Evolutionary conservation across 1,140 invertebrate genomes (phyloP), one percentile per base, ranked within the genome.

Genomic region (Augochlora pura): DNA sequence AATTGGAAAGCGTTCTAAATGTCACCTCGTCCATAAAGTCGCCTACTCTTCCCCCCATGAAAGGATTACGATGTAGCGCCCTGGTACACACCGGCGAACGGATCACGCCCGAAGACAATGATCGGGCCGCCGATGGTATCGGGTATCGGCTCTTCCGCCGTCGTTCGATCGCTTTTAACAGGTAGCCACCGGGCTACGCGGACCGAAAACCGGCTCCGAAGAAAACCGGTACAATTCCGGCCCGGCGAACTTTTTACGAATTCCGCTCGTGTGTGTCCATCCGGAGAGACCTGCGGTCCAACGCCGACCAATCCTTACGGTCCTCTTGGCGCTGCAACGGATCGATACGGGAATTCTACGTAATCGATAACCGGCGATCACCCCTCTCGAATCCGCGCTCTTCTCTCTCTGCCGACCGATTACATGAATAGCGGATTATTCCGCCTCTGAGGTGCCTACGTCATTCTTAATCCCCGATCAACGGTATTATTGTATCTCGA

Each of bases 1-100:
- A 85, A 81, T 84, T 86, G 80, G 80, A 79, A 81, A 81, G 80
- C 77, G 83, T 80, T 79, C 80, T 59, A 79, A 84, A 84, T 84
- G 81, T 84, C 80, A 82, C 65, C 65, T 82, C 72, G 66, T 59
- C 80, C 80, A 72, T 75, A 82, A 84, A 84, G 46, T 67, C 46
- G 46, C 49, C 71, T 81, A 27, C 66, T 59, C 32, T 10, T 16
- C 62, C 54, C 54, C 46, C n/a, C n/a, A 59, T 23, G 67, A 66
- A 62, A 72, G 63, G 52, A 54, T 64, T 57, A 42, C 59, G 60
- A 27, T 18, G 18, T 7, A 14, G 16, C 46, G 38, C 12, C 1
- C 32, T 18, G 5, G 32, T n/a, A 9, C 18, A 38, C 32, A 2
- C 62, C 1, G 5, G 18, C 32, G 32, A 32, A 32, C 4, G 1